These are phyloP conservation scores for Drosophila mulleri DNA, from an alignment of 2,888 invertebrate genomes.

Conservation along the genomic window DNA sequence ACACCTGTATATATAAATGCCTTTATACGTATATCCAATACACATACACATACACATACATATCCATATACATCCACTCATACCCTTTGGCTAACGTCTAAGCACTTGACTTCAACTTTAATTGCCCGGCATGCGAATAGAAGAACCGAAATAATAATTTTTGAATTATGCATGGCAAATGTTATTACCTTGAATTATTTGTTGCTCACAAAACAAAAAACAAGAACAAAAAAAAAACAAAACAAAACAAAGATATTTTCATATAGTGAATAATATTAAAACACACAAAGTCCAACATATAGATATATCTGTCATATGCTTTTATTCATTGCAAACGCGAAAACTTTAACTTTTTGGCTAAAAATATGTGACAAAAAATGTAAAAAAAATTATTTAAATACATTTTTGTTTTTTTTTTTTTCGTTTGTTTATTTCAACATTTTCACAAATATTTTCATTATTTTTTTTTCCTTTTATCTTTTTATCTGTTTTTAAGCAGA, in stretches of 20 bases:
- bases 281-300: conserved; percentile 8
- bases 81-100: conserved; percentile 18
- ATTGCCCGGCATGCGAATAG: conserved; percentile 29
- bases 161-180: conserved; percentile 41
- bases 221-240: neutral
- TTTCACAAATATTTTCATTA: conserved; percentile 10
- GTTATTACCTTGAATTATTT: conserved; percentile 54
- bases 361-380: conserved; percentile 5
- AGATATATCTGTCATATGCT: neutral
- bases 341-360: conserved; percentile 9
- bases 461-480: too few relatives aligned
- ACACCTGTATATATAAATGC: conserved; percentile 17
- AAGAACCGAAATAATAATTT: conserved; percentile 29
- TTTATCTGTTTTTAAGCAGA: conserved; percentile 12
- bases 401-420: conserved; percentile 4
- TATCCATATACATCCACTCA: neutral
- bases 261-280: conserved; percentile 1
- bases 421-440: neutral
- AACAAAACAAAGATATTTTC: neutral
- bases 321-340: conserved; percentile 2
- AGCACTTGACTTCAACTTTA: conserved; percentile 46
- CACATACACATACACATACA: neutral
- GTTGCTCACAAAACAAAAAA: conserved; percentile 3
- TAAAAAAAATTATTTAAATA: neutral
- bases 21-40: conserved; percentile 8